These are phyloP conservation scores for Proteles cristata DNA, from an alignment of 2,113 vertebrate genomes.

Conservation along the genomic window DNA sequence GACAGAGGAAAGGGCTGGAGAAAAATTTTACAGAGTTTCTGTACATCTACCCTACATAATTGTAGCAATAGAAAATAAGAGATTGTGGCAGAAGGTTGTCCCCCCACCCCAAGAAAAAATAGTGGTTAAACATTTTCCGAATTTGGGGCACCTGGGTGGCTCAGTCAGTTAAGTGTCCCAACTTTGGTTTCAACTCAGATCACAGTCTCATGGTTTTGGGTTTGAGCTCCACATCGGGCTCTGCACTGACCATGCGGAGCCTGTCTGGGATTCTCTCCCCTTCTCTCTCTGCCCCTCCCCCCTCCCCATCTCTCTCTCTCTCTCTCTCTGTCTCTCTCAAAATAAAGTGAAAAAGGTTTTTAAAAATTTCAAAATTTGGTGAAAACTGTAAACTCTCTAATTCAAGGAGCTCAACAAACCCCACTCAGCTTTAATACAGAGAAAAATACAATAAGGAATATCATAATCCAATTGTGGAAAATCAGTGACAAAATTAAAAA, in stretches of 20 bases:
- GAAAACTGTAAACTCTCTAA: not conserved
- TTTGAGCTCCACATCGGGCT: no score
- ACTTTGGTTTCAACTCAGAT: no score
- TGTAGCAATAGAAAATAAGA: not conserved
- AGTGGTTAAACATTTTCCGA: not conserved
- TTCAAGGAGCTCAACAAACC: not conserved
- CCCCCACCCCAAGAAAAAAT: not conserved
- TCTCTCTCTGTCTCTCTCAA: no score
- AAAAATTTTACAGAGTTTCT: not conserved
- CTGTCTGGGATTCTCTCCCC: no score
- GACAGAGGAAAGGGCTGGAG: not conserved
- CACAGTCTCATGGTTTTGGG: no score
- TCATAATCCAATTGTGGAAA: not conserved
- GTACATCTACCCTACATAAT: not conserved
- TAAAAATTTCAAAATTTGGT: not conserved
- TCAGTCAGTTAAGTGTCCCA: no score
- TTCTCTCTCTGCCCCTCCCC: no score
- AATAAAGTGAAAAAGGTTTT: no score
- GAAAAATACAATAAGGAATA: not conserved
- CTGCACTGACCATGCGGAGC: no score
- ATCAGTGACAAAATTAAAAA: no score
- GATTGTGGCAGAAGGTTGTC: not conserved
- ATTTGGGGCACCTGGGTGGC: not conserved
- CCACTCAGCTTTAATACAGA: not conserved
- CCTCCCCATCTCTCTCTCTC: no score